Conservation (phyloP, 2,797 vertebrate species). For the Sitta carolinensis region DNA sequence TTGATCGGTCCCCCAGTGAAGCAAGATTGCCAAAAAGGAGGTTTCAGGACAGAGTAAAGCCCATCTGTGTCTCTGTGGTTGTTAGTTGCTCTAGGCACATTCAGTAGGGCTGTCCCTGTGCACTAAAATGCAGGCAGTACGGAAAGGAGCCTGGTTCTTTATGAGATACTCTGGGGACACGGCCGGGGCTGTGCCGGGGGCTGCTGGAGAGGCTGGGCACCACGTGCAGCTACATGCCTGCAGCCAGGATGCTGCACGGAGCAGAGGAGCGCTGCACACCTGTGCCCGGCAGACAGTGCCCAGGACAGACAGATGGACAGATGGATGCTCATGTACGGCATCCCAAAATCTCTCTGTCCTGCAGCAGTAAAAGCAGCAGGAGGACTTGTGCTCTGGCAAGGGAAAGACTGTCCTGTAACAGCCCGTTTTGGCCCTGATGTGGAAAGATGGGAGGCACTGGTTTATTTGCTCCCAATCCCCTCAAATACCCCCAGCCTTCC, state of each 20-base stretch:
- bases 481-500: fast-evolving
- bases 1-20: not conserved
- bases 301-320: not conserved
- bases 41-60: slow-evolving; percentile 1
- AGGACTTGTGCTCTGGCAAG: not conserved
- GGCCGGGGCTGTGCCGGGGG: not conserved
- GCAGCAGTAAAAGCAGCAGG: not conserved
- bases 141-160: not conserved
- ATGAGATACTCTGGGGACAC: not conserved
- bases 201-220: not conserved
- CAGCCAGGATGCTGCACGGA: not conserved
- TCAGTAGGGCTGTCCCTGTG: not conserved
- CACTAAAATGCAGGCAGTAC: not conserved
- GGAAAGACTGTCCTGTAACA: not conserved
- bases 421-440: not conserved
- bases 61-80: not conserved
- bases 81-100: slow-evolving; percentile 13
- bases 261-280: not conserved
- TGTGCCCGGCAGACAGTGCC: not conserved
- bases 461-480: not conserved
- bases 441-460: not conserved
- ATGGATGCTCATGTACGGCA: not conserved
- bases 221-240: not conserved
- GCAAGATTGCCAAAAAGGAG: not conserved
- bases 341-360: not conserved